Evolutionary conservation across 92 coral and sea anemone species (phyloP), one percentile per base, ranked within the genome.

Genomic region (Montipora capitata): DNA sequence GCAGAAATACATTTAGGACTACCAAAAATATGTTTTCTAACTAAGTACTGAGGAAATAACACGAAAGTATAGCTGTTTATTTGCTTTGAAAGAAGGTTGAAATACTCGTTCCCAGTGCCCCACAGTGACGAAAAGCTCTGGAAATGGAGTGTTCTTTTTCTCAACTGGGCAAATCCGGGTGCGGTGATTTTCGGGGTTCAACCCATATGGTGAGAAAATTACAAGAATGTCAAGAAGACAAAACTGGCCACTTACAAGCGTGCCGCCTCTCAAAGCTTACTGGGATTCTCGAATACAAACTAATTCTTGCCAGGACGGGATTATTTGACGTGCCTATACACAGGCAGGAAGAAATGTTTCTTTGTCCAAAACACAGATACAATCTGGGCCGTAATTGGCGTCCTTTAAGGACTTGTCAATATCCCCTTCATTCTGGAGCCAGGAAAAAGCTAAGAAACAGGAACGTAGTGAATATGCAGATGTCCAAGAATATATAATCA

Each of bases 121-220:
- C n/a, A 15, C 62, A 56, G 62, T 56, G 62, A 3, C 62, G 10
- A 9, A 14, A 56, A 14, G 27, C 66, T 14, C 20, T 14, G 3
- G 27, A 12, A 14, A n/a, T n/a, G 66, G 3, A 61, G n/a, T 14
- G 66, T 18, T 61, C 20, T 61, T 61, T 61, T 61, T 7, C 66
- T n/a, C 5, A 61, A 61, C 66, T 12, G 7, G 66, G 20, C 66
- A 61, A 61, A 61, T 61, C 66, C 66, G 27, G 20, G 3, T 61
- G 66, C 66, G 66, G 66, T 61, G 66, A 14, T n/a, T 61, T 61
- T 61, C 66, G 66, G 66, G 66, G 66, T n/a, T 61, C 66, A 61
- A 61, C 18, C 66, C 66, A n/a, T 7, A 61, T 61, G n/a, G 49
- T 63, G 38, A 15, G 40, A 15, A 63, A 27, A 4, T 63, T 63